Conservation (phyloP, 2,888 invertebrate genomes). For the Cryptocephalus moraei region DNA sequence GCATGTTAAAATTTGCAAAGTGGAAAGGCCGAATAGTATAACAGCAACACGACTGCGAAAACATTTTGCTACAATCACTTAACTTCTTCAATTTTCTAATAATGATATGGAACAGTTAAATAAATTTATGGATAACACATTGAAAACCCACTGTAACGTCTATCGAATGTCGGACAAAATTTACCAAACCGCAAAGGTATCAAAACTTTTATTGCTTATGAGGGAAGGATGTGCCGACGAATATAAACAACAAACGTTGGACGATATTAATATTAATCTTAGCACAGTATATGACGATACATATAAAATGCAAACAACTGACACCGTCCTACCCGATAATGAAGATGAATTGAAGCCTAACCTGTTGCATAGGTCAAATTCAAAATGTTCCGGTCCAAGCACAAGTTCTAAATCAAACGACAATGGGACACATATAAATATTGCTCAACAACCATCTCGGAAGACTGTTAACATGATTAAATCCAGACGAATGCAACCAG, state of each 20-base stretch:
- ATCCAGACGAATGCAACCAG: no score
- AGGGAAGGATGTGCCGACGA: constrained; percentile 2
- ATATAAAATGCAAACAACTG: no score
- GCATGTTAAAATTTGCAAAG: no score
- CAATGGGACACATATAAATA: no score
- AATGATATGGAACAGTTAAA: constrained; percentile 12
- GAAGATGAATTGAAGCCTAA: no score
- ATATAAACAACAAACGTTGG: constrained; percentile 4
- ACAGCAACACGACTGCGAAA: constrained; percentile 12
- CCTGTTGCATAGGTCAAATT: no score
- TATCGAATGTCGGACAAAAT: constrained; percentile 10
- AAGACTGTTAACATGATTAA: no score
- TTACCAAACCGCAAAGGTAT: constrained; percentile 14
- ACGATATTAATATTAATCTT: constrained; percentile 9
- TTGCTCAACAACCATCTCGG: no score
- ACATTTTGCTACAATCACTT: constrained; percentile 12
- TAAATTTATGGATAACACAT: constrained; percentile 13
- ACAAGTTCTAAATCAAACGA: no score
- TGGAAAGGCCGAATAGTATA: constrained; percentile 4
- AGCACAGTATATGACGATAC: constrained; percentile 55
- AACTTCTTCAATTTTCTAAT: constrained; percentile 8
- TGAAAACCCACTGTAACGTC: constrained; percentile 8
- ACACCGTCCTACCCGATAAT: no score
- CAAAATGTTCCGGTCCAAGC: no score
- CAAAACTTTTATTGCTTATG: constrained; percentile 8